These are phyloP conservation scores for Phymatocera aterrima DNA, from an alignment of 2,888 invertebrate species.

Conservation along the genomic window DNA sequence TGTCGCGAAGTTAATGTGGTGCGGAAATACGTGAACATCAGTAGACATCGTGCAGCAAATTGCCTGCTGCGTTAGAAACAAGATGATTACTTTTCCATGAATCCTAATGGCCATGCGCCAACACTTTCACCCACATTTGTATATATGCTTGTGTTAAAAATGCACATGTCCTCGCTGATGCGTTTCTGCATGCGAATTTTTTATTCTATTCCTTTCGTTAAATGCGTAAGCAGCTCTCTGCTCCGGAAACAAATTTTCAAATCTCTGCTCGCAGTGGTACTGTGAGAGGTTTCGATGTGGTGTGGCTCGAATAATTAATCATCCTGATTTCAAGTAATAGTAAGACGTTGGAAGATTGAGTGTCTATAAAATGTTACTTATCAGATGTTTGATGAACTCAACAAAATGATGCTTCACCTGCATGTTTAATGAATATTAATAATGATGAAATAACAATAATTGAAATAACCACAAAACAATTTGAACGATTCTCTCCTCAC, in stretches of 20 bases:
- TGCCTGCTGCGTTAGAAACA: slow-evolving; percentile 16
- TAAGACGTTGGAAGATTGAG: not conserved
- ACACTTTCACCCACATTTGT: not conserved
- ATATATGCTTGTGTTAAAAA: not conserved
- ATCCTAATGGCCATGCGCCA: slow-evolving; percentile 37
- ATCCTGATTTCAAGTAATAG: no score
- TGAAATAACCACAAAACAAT: not conserved
- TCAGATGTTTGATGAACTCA: slow-evolving; percentile 1
- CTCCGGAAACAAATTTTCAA: not conserved
- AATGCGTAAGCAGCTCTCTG: not conserved
- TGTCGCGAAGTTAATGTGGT: slow-evolving; percentile 45
- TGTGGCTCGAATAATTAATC: not conserved
- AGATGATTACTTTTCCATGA: slow-evolving; percentile 42
- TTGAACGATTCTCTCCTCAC: not conserved
- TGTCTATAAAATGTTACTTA: not conserved
- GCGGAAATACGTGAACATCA: slow-evolving; percentile 26
- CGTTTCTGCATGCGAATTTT: not conserved
- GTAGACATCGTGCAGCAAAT: slow-evolving; percentile 17
- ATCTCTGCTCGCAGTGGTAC: not conserved
- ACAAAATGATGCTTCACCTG: not conserved
- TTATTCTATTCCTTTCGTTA: not conserved
- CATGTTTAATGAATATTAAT: not conserved
- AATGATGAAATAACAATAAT: not conserved
- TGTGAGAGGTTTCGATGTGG: not conserved
- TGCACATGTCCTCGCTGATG: not conserved